Base-by-base conservation (phyloP, 2,888 invertebrate species). In the Neoaliturus tenellus region DNA sequence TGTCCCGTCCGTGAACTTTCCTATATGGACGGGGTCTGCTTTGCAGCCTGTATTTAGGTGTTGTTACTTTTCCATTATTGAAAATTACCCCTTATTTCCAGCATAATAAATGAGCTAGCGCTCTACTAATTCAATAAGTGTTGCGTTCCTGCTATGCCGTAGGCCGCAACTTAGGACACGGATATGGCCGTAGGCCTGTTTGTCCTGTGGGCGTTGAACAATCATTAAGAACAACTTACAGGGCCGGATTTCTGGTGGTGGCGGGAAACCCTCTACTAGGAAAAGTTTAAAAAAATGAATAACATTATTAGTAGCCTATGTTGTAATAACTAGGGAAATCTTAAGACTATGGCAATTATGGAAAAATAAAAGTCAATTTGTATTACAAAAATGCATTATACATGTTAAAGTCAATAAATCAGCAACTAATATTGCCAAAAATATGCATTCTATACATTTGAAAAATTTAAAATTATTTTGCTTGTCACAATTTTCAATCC, bases 41-140 rank as follows among this genome's bases (percentile, higher is more conserved):
- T 67, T 33, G 12, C 35, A 69, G 39, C 69, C 69, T 69, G 69
- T 69, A 35, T 69, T 69, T 69, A 69, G 69, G 69, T 14, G 69
- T 69, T 69, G 69, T 69, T 69, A 69, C 69, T 69, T 69, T 69
- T 69, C 69, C 69, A 69, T 69, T 69, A 69, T 69, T 69, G 35
- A 39, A 69, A 69, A 69, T 69, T 69, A 69, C 69, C 69, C 69
- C 69, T 35, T 69, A 69, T 39, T 69, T 17, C n/a, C 39, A 69
- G 35, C 39, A 69, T 69, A 69, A 69, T 69, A 69, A 69, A 69
- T 69, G 35, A 69, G 39, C 69, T 62, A 62, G 4, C 69, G 39
- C 69, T 69, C 69, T 69, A 39, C 69, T 69, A 69, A 69, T 69
- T 69, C 69, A 69, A 69, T 69, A 69, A 69, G 69, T 69, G 69